These are phyloP conservation scores for Pterophyllum scalare DNA, from an alignment of 2,113 vertebrate genomes.

Conservation along the genomic window DNA sequence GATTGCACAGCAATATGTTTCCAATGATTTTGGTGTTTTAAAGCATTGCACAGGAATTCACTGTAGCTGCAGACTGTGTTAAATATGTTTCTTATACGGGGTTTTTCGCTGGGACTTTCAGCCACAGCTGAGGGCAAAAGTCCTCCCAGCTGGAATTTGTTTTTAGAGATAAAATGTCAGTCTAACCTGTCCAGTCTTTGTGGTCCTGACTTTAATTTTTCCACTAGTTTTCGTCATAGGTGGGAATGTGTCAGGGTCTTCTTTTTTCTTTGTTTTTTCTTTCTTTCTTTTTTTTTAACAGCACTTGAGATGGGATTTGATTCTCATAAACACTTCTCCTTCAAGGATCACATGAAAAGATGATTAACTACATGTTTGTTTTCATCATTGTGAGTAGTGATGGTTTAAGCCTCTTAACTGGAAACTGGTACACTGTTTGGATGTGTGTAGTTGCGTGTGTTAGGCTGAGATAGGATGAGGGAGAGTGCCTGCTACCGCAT, in stretches of 20 bases:
- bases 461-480: background rate
- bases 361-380: slow-evolving; percentile 36
- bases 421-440: background rate
- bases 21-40: background rate
- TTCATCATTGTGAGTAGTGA: slow-evolving; percentile 13
- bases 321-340: slow-evolving; percentile 1
- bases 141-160: slow-evolving; percentile 23
- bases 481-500: background rate
- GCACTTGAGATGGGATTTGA: rapidly evolving
- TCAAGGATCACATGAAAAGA: slow-evolving; percentile 5
- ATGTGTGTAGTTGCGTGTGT: slow-evolving; percentile 20
- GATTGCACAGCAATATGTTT: background rate
- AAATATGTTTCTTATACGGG: background rate
- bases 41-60: background rate
- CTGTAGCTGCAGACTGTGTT: background rate
- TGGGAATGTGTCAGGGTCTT: background rate
- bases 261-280: rapidly evolving
- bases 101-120: slow-evolving; percentile 9
- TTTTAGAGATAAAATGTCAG: slow-evolving; percentile 51
- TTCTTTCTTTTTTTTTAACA: background rate
- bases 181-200: slow-evolving; percentile 14
- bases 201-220: background rate
- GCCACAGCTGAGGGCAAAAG: slow-evolving; percentile 10
- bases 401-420: background rate
- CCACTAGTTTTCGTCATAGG: background rate